These are phyloP conservation scores for Muntiacus muntjak DNA, from an alignment of 2,113 vertebrate genomes.

Conservation along the genomic window DNA sequence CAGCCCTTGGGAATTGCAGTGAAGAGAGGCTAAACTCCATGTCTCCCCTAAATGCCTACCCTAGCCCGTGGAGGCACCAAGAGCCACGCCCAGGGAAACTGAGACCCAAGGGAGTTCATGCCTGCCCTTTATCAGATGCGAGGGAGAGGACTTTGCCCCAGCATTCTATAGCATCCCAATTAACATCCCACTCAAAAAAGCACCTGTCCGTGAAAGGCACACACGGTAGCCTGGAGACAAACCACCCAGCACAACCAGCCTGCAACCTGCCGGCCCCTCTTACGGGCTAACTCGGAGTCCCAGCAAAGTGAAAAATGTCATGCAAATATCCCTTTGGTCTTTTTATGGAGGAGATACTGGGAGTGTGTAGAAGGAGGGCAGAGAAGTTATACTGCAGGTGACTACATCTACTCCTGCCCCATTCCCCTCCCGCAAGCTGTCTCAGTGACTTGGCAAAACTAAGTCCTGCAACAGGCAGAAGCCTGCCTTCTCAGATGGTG, in stretches of 20 bases:
- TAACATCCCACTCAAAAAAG: neutral
- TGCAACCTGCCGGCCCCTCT: neutral
- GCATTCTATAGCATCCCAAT: neutral
- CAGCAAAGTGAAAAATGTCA: neutral
- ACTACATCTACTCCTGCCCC: neutral
- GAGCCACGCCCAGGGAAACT: rapidly evolving
- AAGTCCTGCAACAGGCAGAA: neutral
- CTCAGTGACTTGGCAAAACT: neutral
- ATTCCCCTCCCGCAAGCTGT: rapidly evolving
- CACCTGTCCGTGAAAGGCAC: neutral
- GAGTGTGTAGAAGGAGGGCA: neutral
- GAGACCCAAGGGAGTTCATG: rapidly evolving
- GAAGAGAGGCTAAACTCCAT: neutral
- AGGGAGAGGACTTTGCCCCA: neutral
- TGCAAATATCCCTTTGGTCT: neutral
- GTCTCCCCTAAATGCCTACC: neutral
- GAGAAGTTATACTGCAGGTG: neutral
- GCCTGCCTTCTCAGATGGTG: neutral
- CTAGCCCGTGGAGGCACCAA: rapidly evolving
- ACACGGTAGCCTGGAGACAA: neutral
- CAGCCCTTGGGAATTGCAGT: neutral
- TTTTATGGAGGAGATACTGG: neutral
- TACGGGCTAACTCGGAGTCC: neutral
- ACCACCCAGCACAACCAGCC: too few relatives aligned
- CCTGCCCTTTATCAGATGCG: neutral